These are phyloP conservation scores for Diorhabda carinulata DNA, from an alignment of 1,140 invertebrate species.

Conservation along the genomic window DNA sequence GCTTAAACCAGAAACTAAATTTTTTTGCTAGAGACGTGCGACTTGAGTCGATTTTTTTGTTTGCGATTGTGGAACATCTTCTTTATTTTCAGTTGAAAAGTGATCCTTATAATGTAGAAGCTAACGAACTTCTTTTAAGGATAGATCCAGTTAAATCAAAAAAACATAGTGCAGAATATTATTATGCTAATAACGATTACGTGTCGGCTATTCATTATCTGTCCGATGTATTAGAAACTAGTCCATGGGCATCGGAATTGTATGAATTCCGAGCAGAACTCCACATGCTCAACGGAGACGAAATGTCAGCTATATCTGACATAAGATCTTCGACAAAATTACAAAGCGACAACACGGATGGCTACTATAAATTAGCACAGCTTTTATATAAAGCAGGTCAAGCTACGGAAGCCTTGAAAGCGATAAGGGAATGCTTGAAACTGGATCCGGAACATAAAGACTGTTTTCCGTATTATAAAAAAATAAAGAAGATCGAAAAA, in stretches of 20 bases:
- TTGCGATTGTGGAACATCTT: not conserved
- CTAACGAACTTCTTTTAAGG: constrained; percentile 59
- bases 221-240: constrained; percentile 74
- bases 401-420: constrained; percentile 83
- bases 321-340: constrained; percentile 89
- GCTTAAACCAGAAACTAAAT: too few relatives aligned
- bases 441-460: constrained; percentile 96
- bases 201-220: constrained; percentile 66
- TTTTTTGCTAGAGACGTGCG: too few relatives aligned
- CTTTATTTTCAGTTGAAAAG: constrained; percentile 55
- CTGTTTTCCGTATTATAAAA: constrained; percentile 96
- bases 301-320: constrained; percentile 85
- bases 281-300: constrained; percentile 74
- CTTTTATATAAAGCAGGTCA: constrained; percentile 89
- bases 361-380: constrained; percentile 76
- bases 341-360: constrained; percentile 85
- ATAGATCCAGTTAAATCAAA: constrained; percentile 65
- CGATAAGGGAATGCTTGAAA: constrained; percentile 96
- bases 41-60: too few relatives aligned
- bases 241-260: constrained; percentile 83
- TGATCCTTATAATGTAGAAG: constrained; percentile 78
- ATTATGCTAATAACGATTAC: constrained; percentile 65
- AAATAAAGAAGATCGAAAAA: constrained; percentile 94
- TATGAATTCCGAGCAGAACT: constrained; percentile 83
- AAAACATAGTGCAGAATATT: constrained; percentile 63